Base-by-base conservation (phyloP, 2,113 vertebrate genomes). In the Gallinago media region DNA sequence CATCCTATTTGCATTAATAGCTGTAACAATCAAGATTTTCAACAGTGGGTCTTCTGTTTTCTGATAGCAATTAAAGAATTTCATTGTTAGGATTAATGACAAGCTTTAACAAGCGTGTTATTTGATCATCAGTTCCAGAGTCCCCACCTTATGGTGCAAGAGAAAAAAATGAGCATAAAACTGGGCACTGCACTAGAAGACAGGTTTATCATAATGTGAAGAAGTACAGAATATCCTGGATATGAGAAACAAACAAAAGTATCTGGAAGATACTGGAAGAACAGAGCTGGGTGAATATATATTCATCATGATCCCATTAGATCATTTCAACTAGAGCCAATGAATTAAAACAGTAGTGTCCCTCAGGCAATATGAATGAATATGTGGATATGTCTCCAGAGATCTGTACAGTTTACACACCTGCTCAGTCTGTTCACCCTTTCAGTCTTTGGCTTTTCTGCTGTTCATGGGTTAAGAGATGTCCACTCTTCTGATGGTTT, bases 281-380 rank as follows among this genome's bases (percentile, higher is more conserved):
- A 38, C 23, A 50, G 79, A 68, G 27, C 34, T 67, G 31, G 8
- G 4, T 56, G 54, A 55, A 56, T 56, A 14, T 11, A 8, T 50
- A 27, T 79, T 55, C 5, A 29, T 20, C 49, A 11, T 44, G 26
- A 38, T 55, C 36, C 32, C 36, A 9, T 74, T 74, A 50, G 67
- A 42, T 56, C 55, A 59, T 74, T 49, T 38, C 34, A 68, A 5
- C 23, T n/a, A 61, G 42, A 89, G 29, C 36, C 23, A 40, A 3
- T 49, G 59, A 62, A 44, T 79, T 32, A 46, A 68, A 80, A 12
- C 20, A 46, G 17, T 32, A 62, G 32, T 1, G 0, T 85, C 16
- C 25, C 32, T 55, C 22, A 17, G 59, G 0, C 8, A 5, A 14
- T 42, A 8, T 2, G 22, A n/a, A 6, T 44, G 3, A 26, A 46